phyloP scores from a whole-genome alignment of 2,888 invertebrate species.

The Callyntrura guangdongensis region DNA sequence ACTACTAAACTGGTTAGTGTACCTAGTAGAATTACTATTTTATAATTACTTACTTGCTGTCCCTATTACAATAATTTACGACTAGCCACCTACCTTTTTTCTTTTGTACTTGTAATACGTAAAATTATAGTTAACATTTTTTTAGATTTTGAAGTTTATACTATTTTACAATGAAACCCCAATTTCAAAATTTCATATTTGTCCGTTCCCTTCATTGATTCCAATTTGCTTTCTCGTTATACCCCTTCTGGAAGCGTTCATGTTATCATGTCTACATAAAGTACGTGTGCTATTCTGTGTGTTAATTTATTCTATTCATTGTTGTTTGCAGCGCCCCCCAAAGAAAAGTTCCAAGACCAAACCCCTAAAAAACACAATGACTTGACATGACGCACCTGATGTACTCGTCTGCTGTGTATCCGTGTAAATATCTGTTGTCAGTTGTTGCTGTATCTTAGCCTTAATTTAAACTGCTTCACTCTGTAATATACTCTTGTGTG shows the following conservation, averaged over 20 bases:
- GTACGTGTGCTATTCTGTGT: not conserved
- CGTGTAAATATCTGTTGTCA: slow-evolving; percentile 19
- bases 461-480: no score
- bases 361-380: slow-evolving; percentile 53
- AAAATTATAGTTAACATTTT: not conserved
- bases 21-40: slow-evolving; percentile 45
- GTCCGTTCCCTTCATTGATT: no score
- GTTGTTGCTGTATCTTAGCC: not conserved
- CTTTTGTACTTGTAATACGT: not conserved
- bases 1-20: slow-evolving; percentile 53
- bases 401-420: slow-evolving; percentile 23
- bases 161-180: no score
- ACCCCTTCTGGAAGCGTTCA: not conserved
- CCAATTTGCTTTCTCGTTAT: not conserved
- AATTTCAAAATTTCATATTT: not conserved
- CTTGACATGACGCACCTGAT: slow-evolving; percentile 51
- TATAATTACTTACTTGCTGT: not conserved
- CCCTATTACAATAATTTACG: not conserved
- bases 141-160: no score
- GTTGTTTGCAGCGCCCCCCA: slow-evolving; percentile 54
- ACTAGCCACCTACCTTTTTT: slow-evolving; percentile 3
- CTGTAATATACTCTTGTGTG: no score
- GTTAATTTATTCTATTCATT: slow-evolving; percentile 39
- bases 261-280: slow-evolving; percentile 20
- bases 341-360: slow-evolving; percentile 51